These are phyloP conservation scores for Chauna torquata DNA, from an alignment of 2,113 vertebrate genomes.

Conservation along the genomic window DNA sequence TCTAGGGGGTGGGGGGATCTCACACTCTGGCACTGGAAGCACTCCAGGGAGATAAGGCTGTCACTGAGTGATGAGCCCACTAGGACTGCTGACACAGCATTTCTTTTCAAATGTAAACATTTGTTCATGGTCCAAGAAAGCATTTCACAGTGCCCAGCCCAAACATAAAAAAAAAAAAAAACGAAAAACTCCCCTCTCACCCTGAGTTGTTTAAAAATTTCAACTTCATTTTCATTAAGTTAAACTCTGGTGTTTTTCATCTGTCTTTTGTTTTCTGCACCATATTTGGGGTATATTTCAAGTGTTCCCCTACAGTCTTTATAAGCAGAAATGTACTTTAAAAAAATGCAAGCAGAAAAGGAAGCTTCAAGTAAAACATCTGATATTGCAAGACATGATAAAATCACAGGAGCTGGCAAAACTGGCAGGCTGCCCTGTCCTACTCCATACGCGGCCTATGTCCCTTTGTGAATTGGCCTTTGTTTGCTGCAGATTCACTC, in stretches of 20 bases:
- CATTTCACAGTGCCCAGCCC: conserved; percentile 4
- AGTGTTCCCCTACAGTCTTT: not conserved
- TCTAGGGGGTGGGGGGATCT: not conserved
- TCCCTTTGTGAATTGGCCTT: conserved; percentile 52
- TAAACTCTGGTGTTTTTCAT: not conserved
- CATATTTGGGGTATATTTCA: not conserved
- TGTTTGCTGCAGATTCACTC: conserved; percentile 49
- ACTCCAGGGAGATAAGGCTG: conserved; percentile 1
- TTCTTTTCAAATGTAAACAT: conserved; percentile 35
- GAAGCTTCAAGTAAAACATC: conserved; percentile 3
- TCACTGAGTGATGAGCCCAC: not conserved
- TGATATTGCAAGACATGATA: conserved; percentile 18
- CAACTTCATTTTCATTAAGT: not conserved
- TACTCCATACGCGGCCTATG: not conserved
- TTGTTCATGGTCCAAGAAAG: not conserved
- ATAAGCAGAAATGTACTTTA: not conserved
- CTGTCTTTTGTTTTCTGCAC: not conserved
- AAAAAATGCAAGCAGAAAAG: not conserved
- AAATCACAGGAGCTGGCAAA: conserved; percentile 25
- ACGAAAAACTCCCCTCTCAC: not conserved
- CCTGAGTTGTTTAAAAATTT: not conserved
- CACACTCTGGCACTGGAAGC: not conserved
- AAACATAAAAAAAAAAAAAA: not conserved
- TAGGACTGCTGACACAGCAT: conserved; percentile 15
- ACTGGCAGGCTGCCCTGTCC: conserved; percentile 38